Evolutionary conservation across 2,113 vertebrate species (phyloP).

Genomic region (Anarhynchus alexandrinus): DNA sequence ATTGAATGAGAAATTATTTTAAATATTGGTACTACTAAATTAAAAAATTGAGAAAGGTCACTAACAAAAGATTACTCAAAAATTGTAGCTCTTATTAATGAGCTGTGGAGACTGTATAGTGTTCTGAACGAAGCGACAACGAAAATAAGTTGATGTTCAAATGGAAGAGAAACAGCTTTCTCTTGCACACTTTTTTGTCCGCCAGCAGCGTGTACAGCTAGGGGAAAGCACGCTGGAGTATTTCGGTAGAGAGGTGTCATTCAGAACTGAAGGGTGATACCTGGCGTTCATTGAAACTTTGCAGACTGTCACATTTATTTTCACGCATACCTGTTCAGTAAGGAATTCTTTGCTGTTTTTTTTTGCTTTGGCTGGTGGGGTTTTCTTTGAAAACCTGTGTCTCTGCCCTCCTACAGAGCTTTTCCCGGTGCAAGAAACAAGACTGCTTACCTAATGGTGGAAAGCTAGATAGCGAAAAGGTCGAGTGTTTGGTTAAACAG

Average conservation of each 20-base stretch:
- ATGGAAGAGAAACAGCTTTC: neutral
- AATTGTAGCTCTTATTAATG: neutral
- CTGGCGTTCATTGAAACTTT: neutral
- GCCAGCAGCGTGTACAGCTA: rapidly evolving
- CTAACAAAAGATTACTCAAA: neutral
- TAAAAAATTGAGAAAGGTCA: neutral
- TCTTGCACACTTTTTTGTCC: neutral
- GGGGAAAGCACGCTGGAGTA: rapidly evolving
- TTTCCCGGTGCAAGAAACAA: neutral
- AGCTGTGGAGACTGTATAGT: neutral
- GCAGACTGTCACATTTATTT: neutral
- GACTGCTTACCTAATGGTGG: neutral
- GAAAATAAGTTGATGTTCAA: neutral
- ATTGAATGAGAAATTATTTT: neutral
- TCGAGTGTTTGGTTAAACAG: neutral
- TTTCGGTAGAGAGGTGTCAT: neutral
- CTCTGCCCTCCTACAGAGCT: neutral
- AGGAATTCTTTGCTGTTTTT: neutral
- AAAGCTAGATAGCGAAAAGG: neutral
- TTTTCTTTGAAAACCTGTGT: neutral
- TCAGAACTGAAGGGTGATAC: neutral
- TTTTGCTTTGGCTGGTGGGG: neutral
- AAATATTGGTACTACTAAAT: neutral
- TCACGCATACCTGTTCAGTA: neutral
- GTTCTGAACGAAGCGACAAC: neutral